Conservation (phyloP, 2,797 vertebrate genomes). For the Cynodonichthys magdalenae region DNA sequence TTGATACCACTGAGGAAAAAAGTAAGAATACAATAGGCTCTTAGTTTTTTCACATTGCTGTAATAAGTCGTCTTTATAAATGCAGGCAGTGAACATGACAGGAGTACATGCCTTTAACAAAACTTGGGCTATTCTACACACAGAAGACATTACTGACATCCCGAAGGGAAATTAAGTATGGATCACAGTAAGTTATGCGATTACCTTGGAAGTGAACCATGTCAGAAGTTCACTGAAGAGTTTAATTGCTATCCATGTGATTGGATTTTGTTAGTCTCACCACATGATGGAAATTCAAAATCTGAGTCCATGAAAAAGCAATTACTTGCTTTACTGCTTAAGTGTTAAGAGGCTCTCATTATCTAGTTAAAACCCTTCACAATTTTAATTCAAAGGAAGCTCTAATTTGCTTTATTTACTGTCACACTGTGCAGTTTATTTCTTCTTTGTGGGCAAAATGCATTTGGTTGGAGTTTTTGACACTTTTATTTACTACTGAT, state of each 20-base stretch:
- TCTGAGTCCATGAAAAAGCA: conserved; percentile 80
- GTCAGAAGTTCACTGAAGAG: conserved; percentile 76
- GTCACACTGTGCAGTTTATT: conserved; percentile 33
- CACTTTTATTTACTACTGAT: conserved; percentile 8
- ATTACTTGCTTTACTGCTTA: conserved; percentile 80
- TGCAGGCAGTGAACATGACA: conserved; percentile 16
- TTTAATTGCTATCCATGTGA: conserved; percentile 76
- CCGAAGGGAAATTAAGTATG: conserved; percentile 60
- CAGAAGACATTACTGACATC: conserved; percentile 44
- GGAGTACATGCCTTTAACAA: conserved; percentile 23
- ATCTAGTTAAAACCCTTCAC: conserved; percentile 68
- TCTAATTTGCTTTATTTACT: conserved; percentile 70
- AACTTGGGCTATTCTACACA: conserved; percentile 32
- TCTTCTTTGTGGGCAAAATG: conserved; percentile 14
- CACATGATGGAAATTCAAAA: conserved; percentile 77
- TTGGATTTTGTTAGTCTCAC: conserved; percentile 71
- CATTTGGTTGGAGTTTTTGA: conserved; percentile 15
- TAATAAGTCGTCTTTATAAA: neutral
- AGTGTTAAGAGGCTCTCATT: conserved; percentile 75
- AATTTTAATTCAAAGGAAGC: conserved; percentile 56
- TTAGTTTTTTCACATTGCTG: neutral
- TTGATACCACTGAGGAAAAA: no score
- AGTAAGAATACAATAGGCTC: neutral
- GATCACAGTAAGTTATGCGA: conserved; percentile 67
- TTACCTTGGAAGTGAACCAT: conserved; percentile 69